Evolutionary conservation across 2,113 vertebrate species (phyloP).

Genomic region (Clarias batrachus): DNA sequence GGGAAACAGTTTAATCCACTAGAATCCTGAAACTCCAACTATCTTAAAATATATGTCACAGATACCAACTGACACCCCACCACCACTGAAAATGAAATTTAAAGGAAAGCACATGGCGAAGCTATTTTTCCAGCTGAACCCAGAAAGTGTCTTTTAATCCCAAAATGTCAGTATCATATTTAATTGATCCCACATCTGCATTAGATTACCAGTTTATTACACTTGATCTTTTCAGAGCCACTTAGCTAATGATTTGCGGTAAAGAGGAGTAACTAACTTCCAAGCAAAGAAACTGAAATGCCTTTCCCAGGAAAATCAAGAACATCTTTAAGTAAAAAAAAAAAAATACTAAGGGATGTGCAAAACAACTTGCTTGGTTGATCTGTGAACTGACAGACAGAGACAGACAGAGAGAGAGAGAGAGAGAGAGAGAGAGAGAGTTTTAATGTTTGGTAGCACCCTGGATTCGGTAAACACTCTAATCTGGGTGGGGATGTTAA

Average conservation of each 20-base stretch:
- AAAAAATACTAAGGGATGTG: neutral
- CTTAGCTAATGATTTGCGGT: slow-evolving; percentile 24
- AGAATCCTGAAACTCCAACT: slow-evolving; percentile 14
- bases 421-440: slow-evolving; percentile 11
- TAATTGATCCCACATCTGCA: slow-evolving; percentile 47
- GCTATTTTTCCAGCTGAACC: slow-evolving; percentile 23
- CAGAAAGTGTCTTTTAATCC: slow-evolving; percentile 9
- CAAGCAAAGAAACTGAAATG: slow-evolving; percentile 10
- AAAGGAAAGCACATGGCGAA: slow-evolving; percentile 25
- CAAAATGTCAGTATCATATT: slow-evolving; percentile 42
- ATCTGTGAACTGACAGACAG: neutral
- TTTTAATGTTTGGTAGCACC: neutral
- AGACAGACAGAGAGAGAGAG: neutral
- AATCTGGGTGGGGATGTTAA: slow-evolving; percentile 33
- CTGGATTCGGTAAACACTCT: neutral
- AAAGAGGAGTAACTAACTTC: slow-evolving; percentile 22
- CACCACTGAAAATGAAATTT: neutral
- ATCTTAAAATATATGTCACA: neutral
- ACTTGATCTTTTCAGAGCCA: slow-evolving; percentile 36
- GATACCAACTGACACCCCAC: neutral
- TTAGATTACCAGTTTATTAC: slow-evolving; percentile 24
- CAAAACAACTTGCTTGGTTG: neutral
- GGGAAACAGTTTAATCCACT: neutral
- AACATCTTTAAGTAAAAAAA: neutral
- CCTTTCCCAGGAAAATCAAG: slow-evolving; percentile 27